A percentile compares a stretch with the other conserved stretches of the same genome.
Evolutionary conservation across 2,797 vertebrate genomes (phyloP).

Genomic region (Nyctalus aviator): DNA sequence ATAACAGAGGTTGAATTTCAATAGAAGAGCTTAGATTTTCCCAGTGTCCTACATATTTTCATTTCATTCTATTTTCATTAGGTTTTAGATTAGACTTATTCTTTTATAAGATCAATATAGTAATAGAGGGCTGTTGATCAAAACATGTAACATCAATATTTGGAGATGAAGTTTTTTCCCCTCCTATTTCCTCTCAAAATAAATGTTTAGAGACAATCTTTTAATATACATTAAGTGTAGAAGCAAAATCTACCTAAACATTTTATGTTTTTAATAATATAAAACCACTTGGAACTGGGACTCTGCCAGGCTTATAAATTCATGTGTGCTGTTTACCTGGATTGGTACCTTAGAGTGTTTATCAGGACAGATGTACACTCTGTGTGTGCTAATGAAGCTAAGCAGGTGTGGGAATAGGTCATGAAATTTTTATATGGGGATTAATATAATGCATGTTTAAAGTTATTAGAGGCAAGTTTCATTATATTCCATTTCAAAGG

Average conservation of each 20-base stretch:
- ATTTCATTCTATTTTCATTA: slow-evolving; percentile 39
- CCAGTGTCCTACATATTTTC: slow-evolving; percentile 9
- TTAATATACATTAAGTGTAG: slow-evolving; percentile 9
- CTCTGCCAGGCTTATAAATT: slow-evolving; percentile 67
- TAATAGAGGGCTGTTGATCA: slow-evolving; percentile 11
- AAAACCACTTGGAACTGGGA: slow-evolving; percentile 69
- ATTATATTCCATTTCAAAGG: slow-evolving; percentile 34
- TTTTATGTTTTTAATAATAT: slow-evolving; percentile 71
- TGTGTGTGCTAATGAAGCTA: slow-evolving; percentile 20
- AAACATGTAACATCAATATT: slow-evolving; percentile 20
- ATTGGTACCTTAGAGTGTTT: slow-evolving; percentile 25
- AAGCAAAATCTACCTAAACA: slow-evolving; percentile 44
- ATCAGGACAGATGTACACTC: neutral
- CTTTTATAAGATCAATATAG: slow-evolving; percentile 25
- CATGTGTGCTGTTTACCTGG: slow-evolving; percentile 26
- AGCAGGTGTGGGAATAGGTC: slow-evolving; percentile 5
- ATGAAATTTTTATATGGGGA: neutral
- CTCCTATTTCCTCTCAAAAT: neutral
- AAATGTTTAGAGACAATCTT: slow-evolving; percentile 36
- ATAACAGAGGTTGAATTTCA: slow-evolving; percentile 58
- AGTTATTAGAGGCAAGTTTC: neutral
- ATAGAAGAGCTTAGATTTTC: neutral
- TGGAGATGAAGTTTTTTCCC: neutral
- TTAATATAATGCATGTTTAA: slow-evolving; percentile 49
- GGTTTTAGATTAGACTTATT: slow-evolving; percentile 51